phyloP scores from a whole-genome alignment of 2,888 invertebrate species.

The Biston stratarius region DNA sequence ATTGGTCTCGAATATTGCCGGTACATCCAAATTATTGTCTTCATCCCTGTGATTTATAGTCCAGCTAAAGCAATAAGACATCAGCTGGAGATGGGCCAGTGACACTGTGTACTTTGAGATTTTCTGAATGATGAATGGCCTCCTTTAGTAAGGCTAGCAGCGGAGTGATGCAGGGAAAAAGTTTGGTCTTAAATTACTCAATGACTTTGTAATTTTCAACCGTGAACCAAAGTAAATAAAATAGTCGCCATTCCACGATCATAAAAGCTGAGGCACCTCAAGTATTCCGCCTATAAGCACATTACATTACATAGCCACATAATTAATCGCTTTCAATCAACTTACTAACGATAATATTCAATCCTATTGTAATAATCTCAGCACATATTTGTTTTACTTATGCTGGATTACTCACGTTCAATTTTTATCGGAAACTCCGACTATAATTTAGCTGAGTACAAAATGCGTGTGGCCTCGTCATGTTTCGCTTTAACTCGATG shows the following conservation, averaged over 20 bases:
- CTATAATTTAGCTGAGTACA: too few relatives aligned
- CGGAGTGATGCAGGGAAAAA: constrained; percentile 16
- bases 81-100: constrained; percentile 10
- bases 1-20: constrained; percentile 60
- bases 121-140: constrained; percentile 15
- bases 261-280: background rate
- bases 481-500: too few relatives aligned
- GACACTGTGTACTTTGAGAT: constrained; percentile 13
- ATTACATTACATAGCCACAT: too few relatives aligned
- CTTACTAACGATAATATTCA: too few relatives aligned
- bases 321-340: too few relatives aligned
- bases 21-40: constrained; percentile 70
- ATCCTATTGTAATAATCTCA: too few relatives aligned
- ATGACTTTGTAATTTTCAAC: constrained; percentile 7
- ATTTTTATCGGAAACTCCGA: too few relatives aligned
- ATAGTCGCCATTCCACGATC: background rate
- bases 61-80: constrained; percentile 39
- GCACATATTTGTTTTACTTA: too few relatives aligned
- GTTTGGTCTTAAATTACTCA: constrained; percentile 11
- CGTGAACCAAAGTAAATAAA: background rate
- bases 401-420: too few relatives aligned
- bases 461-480: too few relatives aligned
- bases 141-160: background rate
- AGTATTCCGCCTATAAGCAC: background rate
- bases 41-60: constrained; percentile 61